Conservation (phyloP, 2,888 invertebrate species). For the Prionchulus punctatus region DNA sequence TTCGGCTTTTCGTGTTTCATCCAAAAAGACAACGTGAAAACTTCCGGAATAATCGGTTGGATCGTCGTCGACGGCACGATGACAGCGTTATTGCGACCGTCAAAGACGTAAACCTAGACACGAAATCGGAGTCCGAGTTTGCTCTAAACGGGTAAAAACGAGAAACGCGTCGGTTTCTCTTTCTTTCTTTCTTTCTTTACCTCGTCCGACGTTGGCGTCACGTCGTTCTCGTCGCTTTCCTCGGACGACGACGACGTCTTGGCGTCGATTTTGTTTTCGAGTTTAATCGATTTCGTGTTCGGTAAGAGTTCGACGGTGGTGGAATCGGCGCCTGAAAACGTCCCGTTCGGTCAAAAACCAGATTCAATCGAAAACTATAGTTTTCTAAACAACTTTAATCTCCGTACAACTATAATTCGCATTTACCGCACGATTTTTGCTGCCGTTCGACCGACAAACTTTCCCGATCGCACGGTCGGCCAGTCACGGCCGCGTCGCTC, state of each 20-base stretch:
- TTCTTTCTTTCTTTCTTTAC: no score
- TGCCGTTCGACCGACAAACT: conserved; percentile 72
- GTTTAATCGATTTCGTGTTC: neutral
- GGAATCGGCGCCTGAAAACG: conserved; percentile 52
- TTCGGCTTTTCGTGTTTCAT: conserved; percentile 67
- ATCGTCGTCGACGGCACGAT: conserved; percentile 60
- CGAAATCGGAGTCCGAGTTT: no score
- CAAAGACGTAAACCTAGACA: conserved; percentile 75
- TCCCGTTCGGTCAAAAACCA: neutral
- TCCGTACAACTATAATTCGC: neutral
- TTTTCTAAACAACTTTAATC: no score
- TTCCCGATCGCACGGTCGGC: conserved; percentile 88
- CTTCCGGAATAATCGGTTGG: conserved; percentile 28
- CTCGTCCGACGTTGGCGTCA: no score
- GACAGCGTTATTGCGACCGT: conserved; percentile 71
- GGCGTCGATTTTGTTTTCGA: no score
- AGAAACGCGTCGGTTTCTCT: neutral
- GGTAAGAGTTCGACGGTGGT: conserved; percentile 72
- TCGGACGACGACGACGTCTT: no score
- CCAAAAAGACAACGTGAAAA: conserved; percentile 79
- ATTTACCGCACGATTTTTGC: conserved; percentile 58
- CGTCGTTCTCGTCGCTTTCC: no score
- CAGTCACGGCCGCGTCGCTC: conserved; percentile 66
- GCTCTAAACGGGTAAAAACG: neutral
- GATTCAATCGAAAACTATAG: neutral